Conservation (phyloP, 2,113 vertebrate genomes). For the sheep (Ovis aries) region ARS-UI_Ramb_v3.0 NC_056060.1:87385501-87386000, state of each 20-base stretch:
- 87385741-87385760: background rate
- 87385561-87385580: too few relatives aligned
- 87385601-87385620: too few relatives aligned
- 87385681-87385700: too few relatives aligned
- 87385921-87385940: background rate
- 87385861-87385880: background rate
- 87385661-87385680: too few relatives aligned
- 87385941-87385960: background rate
- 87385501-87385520: too few relatives aligned
- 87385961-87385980: background rate
- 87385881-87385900: background rate
- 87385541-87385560: too few relatives aligned
- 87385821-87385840: background rate
- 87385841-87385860: background rate
- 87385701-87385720: too few relatives aligned
- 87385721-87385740: too few relatives aligned
- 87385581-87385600: too few relatives aligned
- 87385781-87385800: background rate
- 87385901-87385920: background rate
- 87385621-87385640: too few relatives aligned
- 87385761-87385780: background rate
- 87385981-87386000: background rate
- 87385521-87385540: too few relatives aligned
- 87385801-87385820: background rate
- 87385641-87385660: too few relatives aligned